Base-by-base conservation (phyloP, 2,797 vertebrate species). In the Salarias fasciatus region DNA sequence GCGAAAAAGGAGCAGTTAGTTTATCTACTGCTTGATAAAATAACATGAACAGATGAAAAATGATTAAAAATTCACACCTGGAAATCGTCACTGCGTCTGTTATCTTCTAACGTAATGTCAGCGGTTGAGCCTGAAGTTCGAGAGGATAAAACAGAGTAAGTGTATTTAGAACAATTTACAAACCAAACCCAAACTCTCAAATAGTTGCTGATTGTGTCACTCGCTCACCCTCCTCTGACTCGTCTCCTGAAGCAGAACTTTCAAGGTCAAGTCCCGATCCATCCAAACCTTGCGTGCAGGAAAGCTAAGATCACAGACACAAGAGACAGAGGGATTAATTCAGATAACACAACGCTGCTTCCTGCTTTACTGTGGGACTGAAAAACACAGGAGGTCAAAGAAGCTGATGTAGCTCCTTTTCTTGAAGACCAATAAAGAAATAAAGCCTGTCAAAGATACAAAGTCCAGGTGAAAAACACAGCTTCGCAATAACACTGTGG, bases 201-300 rank as follows among this genome's bases (percentile, higher is more conserved):
- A 24, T 3, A 24, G 3, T 2, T 24, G 18, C 18, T 24, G 18
- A 3, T 24, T 24, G 18, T 24, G 18, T 24, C 18, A 24, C 18
- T 2, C 18, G 24, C 18, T 77, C 82, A 87, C 92, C 79, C 36
- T 44, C 4, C 1, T 68, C 63, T 50, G 64, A 45, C 52, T 30
- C 49, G 0, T 77, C 77, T 85, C 92, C 92, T 75, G 87, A 88
- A 3, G 94, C 92, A 0, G 83, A 84, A 0, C 37, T 35, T 0
- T 93, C 92, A 0, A 88, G 78, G 1, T 94, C 93, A 37, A 91
- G 84, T n/a, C 92, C 94, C 11, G 95, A 95, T 35, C 88, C 90
- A 12, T 95, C 95, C 8, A 87, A 78, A 40, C 96, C 94, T 65
- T 92, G 92, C 15, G 80, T 68, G 57, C 68, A 10, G 28, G 57